A percentile compares a stretch with the other conserved stretches of the same genome.
phyloP scores from a whole-genome alignment of 2,888 invertebrate genomes.

The Molorchus minor region DNA sequence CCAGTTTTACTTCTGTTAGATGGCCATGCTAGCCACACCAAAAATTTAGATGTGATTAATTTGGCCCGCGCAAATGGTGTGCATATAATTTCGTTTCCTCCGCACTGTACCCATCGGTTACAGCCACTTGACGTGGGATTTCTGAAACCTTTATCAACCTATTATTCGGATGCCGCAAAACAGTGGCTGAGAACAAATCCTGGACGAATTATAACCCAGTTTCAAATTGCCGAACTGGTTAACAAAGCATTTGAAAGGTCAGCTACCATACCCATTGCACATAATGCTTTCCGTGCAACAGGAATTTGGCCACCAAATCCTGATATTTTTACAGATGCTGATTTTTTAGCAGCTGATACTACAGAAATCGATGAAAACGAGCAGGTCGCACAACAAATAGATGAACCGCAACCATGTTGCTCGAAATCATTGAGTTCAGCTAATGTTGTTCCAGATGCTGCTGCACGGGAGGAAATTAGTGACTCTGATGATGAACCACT shows the following conservation, averaged over 20 bases:
- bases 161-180: constrained; percentile 42
- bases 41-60: constrained; percentile 49
- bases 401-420: neutral
- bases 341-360: constrained; percentile 2
- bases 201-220: constrained; percentile 43
- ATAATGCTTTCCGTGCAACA: constrained; percentile 2
- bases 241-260: constrained; percentile 37
- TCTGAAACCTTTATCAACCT: constrained; percentile 44
- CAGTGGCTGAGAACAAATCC: constrained; percentile 43
- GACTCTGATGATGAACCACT: constrained; percentile 1
- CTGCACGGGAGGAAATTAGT: constrained; percentile 2
- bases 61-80: constrained; percentile 45
- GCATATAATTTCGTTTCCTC: constrained; percentile 50
- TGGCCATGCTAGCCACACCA: constrained; percentile 22
- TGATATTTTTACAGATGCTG: too few species aligned
- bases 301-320: too few species aligned
- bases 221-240: constrained; percentile 38
- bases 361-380: neutral
- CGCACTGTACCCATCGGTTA: constrained; percentile 46
- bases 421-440: constrained; percentile 7
- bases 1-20: constrained; percentile 26
- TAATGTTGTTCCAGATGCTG: neutral
- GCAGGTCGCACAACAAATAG: neutral
- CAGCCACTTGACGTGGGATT: constrained; percentile 48
- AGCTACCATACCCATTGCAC: constrained; percentile 4